Conservation (phyloP, 2,888 invertebrate genomes). For the Torymus texanus region DNA sequence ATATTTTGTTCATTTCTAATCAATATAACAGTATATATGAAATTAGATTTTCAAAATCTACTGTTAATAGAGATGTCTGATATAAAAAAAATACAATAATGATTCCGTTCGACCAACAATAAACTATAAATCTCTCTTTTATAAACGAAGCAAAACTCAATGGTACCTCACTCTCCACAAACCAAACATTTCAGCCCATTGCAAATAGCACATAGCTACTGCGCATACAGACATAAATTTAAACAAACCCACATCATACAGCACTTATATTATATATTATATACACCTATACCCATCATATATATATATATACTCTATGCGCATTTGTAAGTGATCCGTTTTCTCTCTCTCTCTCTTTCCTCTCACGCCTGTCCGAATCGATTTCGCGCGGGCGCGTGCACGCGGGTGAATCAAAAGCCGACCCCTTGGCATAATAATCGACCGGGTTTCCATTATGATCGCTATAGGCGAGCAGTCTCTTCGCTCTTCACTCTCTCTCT, state of each 20-base stretch:
- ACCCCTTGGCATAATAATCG: conserved; percentile 46
- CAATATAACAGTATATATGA: too few relatives aligned
- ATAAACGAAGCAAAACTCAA: too few relatives aligned
- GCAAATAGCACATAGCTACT: background rate
- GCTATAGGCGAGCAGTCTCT: background rate
- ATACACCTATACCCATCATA: too few relatives aligned
- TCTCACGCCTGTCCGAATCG: conserved; percentile 66
- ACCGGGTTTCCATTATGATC: conserved; percentile 32
- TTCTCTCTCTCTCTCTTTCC: conserved; percentile 27
- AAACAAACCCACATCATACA: conserved; percentile 7
- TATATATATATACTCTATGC: background rate
- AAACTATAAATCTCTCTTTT: background rate
- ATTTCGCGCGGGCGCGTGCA: conserved; percentile 56
- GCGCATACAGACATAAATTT: conserved; percentile 7
- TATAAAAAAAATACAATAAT: too few relatives aligned
- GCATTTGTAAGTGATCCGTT: conserved; percentile 61
- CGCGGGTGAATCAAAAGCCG: conserved; percentile 50
- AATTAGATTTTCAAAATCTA: too few relatives aligned
- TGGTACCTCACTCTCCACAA: too few relatives aligned
- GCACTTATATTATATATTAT: too few relatives aligned
- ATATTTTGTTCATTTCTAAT: too few relatives aligned
- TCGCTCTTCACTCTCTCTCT: background rate
- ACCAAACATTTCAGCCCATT: too few relatives aligned
- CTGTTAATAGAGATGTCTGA: too few relatives aligned
- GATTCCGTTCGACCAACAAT: background rate